These are phyloP conservation scores for Apamea epomidion DNA, from an alignment of 2,888 invertebrate genomes.

Conservation along the genomic window DNA sequence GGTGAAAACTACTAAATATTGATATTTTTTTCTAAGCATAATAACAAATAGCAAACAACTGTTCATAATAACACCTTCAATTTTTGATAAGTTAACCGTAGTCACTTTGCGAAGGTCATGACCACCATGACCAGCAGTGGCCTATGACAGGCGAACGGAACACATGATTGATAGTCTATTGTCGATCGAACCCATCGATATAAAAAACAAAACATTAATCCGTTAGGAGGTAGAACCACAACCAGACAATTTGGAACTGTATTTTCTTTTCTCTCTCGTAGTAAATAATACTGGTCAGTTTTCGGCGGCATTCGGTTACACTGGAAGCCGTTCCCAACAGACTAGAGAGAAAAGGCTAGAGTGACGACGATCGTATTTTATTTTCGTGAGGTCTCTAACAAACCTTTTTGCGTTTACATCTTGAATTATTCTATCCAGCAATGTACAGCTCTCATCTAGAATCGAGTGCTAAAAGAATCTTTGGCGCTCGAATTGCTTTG, in stretches of 20 bases:
- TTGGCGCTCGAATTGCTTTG: no score
- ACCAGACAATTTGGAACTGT: neutral
- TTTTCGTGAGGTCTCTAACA: no score
- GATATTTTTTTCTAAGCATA: neutral
- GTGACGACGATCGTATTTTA: no score
- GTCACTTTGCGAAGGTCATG: neutral
- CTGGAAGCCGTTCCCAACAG: neutral
- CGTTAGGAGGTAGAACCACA: neutral
- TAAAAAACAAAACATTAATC: neutral
- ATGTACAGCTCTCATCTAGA: conserved; percentile 39
- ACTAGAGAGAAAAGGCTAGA: no score
- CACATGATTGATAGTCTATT: conserved; percentile 22
- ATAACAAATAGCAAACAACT: neutral
- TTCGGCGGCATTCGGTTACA: neutral
- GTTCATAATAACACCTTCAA: conserved; percentile 1
- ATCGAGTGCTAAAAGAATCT: neutral
- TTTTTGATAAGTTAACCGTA: neutral
- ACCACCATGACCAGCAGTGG: neutral
- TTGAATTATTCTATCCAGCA: neutral
- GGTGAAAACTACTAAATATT: neutral
- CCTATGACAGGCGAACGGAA: conserved; percentile 13
- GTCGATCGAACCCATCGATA: neutral
- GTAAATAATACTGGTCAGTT: neutral
- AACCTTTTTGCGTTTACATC: neutral
- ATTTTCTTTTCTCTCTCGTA: neutral